A percentile compares a stretch with the other conserved stretches of the same genome.
phyloP scores from a whole-genome alignment of 1,140 invertebrate species.

The Calycopis cecrops region DNA sequence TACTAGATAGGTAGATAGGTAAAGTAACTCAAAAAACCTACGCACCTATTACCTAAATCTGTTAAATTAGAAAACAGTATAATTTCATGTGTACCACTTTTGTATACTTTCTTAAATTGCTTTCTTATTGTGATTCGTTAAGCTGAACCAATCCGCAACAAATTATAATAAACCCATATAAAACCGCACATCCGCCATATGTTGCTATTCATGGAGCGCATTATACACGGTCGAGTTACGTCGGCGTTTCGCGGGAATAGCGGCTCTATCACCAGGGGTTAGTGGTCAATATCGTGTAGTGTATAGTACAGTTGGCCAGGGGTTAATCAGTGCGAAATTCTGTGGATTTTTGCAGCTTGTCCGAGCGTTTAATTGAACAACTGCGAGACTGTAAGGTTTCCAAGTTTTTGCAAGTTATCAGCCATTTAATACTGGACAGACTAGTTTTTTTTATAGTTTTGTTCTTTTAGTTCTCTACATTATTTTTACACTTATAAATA shows the following conservation, averaged over 20 bases:
- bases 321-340: conserved; percentile 20
- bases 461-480: no score
- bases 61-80: no score
- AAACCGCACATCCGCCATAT: conserved; percentile 40
- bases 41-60: no score
- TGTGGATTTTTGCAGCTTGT: conserved; percentile 17
- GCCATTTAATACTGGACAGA: no score
- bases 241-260: not conserved
- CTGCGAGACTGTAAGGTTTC: conserved; percentile 6
- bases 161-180: conserved; percentile 28
- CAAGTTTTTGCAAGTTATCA: no score
- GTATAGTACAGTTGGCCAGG: not conserved
- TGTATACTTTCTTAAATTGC: no score
- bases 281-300: conserved; percentile 6
- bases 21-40: no score
- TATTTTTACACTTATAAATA: no score
- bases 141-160: conserved; percentile 1
- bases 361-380: conserved; percentile 13
- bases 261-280: not conserved
- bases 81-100: no score
- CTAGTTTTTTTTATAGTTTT: no score
- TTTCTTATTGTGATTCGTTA: no score
- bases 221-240: conserved; percentile 20
- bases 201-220: conserved; percentile 19
- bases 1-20: no score